phyloP scores from a whole-genome alignment of 2,113 vertebrate species.

The Odontophorus gujanensis region DNA sequence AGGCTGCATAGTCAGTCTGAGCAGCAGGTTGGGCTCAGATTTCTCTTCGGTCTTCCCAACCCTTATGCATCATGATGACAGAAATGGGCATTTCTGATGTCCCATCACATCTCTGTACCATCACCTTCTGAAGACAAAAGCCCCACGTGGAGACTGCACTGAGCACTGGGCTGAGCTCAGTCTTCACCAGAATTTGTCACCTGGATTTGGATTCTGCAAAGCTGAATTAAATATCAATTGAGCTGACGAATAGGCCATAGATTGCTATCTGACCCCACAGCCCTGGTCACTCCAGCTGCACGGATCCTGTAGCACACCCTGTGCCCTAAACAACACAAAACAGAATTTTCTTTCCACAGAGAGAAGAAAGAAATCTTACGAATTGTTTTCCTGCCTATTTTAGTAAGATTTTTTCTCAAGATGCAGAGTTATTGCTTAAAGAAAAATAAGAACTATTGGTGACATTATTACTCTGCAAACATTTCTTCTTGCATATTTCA shows the following conservation, averaged over 20 bases:
- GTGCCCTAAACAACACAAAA: neutral
- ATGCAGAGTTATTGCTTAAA: neutral
- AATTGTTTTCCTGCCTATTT: neutral
- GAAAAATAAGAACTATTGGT: neutral
- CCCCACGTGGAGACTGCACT: neutral
- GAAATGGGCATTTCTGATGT: neutral
- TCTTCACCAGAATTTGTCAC: neutral
- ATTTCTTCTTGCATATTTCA: neutral
- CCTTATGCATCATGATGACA: neutral
- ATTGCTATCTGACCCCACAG: neutral
- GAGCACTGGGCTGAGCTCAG: neutral
- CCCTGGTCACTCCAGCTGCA: neutral
- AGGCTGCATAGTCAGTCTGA: neutral
- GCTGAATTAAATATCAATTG: neutral
- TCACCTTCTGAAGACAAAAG: neutral
- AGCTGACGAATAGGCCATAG: neutral
- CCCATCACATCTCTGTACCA: rapidly evolving
- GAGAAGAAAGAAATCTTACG: neutral
- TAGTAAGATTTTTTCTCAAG: neutral
- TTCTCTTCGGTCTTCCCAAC: neutral
- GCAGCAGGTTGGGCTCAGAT: neutral
- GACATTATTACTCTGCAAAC: neutral
- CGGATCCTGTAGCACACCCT: neutral
- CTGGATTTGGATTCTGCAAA: neutral
- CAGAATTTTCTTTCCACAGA: neutral